Evolutionary conservation across 2,797 vertebrate species (phyloP).

Genomic region (Thunnus albacares): DNA sequence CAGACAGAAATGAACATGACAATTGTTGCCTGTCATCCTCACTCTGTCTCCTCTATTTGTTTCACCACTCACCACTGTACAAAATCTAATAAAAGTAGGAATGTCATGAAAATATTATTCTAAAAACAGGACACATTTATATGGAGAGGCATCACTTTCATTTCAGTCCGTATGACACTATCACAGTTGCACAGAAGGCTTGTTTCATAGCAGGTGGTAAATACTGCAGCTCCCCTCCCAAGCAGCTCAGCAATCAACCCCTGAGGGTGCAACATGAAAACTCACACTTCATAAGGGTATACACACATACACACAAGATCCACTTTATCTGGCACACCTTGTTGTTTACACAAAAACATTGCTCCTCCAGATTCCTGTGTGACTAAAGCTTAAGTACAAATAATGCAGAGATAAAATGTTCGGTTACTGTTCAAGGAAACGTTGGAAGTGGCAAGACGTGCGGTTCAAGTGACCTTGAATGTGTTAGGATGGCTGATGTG

Average conservation of each 20-base stretch:
- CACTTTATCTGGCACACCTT: constrained; percentile 57
- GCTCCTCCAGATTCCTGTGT: constrained; percentile 50
- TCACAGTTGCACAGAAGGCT: constrained; percentile 76
- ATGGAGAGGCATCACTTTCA: constrained; percentile 67
- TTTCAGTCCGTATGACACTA: constrained; percentile 75
- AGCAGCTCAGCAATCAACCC: constrained; percentile 74
- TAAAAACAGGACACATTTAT: constrained; percentile 63
- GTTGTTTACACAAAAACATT: constrained; percentile 56
- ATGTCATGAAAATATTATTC: constrained; percentile 66
- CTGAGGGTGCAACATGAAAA: constrained; percentile 68
- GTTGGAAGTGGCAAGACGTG: constrained; percentile 26
- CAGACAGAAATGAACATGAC: constrained; percentile 66
- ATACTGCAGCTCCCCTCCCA: constrained; percentile 72
- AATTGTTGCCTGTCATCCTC: constrained; percentile 64
- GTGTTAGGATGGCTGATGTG: neutral
- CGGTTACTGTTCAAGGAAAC: constrained; percentile 48
- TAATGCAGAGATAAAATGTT: constrained; percentile 51
- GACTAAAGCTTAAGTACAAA: constrained; percentile 57
- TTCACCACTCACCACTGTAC: constrained; percentile 54
- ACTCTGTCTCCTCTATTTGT: constrained; percentile 35
- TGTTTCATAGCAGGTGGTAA: constrained; percentile 82
- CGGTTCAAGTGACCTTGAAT: constrained; percentile 53
- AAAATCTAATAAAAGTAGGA: constrained; percentile 71
- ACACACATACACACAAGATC: constrained; percentile 15
- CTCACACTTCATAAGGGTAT: constrained; percentile 49